Conservation (phyloP, 2,888 invertebrate genomes). For the Caenorhabditis doughertyi region DNA sequence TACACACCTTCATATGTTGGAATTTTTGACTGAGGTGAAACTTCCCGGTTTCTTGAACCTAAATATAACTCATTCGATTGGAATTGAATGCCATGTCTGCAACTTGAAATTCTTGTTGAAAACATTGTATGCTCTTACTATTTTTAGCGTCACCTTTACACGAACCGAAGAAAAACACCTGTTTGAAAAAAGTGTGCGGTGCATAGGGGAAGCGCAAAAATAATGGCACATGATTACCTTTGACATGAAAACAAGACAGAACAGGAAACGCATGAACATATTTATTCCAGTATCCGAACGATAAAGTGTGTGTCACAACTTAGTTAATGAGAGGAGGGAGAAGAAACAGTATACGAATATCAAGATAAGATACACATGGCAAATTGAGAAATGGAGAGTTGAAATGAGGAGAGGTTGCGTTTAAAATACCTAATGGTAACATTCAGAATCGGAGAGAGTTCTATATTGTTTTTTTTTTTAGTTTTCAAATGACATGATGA, state of each 20-base stretch:
- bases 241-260: conserved; percentile 14
- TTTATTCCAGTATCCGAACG: conserved; percentile 28
- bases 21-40: background rate
- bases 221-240: background rate
- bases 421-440: background rate
- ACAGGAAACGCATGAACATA: conserved; percentile 21
- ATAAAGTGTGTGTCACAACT: background rate
- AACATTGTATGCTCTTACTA: background rate
- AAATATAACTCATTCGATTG: background rate
- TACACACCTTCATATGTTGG: background rate
- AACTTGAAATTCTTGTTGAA: background rate
- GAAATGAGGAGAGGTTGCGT: background rate
- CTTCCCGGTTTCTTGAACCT: conserved; percentile 8
- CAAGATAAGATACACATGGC: conserved; percentile 6
- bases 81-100: conserved; percentile 20
- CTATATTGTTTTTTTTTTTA: background rate
- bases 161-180: conserved; percentile 7
- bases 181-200: background rate
- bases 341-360: background rate
- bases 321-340: background rate
- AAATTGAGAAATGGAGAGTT: conserved; percentile 6
- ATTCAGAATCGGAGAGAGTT: background rate
- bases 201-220: conserved; percentile 1
- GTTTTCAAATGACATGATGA: background rate
- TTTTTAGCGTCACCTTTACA: conserved; percentile 7